Evolutionary conservation across 2,797 vertebrate genomes (phyloP).

Genomic region (Pangasius djambal): DNA sequence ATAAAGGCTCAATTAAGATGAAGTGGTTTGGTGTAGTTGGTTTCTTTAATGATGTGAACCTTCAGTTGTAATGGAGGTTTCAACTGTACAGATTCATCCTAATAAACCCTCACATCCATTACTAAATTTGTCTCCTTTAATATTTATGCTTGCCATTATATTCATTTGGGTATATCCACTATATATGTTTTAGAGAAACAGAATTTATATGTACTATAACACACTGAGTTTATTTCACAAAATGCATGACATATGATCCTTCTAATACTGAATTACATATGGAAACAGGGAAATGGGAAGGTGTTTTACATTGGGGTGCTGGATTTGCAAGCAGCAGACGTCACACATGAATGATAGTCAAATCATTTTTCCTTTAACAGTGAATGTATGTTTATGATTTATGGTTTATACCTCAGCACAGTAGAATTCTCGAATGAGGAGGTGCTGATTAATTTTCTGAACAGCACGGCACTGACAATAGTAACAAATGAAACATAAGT

Average conservation of each 20-base stretch:
- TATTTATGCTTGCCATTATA: conserved; percentile 12
- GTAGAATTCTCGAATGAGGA: background rate
- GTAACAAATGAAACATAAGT: background rate
- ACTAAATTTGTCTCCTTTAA: background rate
- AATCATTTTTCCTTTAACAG: background rate
- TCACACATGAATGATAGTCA: background rate
- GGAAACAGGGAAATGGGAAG: background rate
- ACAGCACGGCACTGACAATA: background rate
- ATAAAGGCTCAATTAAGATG: conserved; percentile 35
- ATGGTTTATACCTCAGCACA: background rate
- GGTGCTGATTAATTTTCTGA: background rate
- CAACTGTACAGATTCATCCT: conserved; percentile 26
- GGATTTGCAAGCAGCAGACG: background rate
- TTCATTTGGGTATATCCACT: background rate
- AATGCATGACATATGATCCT: background rate
- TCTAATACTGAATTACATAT: background rate
- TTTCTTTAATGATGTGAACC: conserved; percentile 36
- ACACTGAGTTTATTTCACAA: background rate
- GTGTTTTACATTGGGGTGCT: background rate
- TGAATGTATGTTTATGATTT: background rate
- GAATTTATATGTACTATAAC: background rate
- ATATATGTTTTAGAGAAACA: background rate
- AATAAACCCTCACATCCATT: background rate
- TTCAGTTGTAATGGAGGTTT: conserved; percentile 14
- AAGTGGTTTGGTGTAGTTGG: conserved; percentile 26